Conservation (phyloP, 2,113 vertebrate species). For the Otus sunia region DNA sequence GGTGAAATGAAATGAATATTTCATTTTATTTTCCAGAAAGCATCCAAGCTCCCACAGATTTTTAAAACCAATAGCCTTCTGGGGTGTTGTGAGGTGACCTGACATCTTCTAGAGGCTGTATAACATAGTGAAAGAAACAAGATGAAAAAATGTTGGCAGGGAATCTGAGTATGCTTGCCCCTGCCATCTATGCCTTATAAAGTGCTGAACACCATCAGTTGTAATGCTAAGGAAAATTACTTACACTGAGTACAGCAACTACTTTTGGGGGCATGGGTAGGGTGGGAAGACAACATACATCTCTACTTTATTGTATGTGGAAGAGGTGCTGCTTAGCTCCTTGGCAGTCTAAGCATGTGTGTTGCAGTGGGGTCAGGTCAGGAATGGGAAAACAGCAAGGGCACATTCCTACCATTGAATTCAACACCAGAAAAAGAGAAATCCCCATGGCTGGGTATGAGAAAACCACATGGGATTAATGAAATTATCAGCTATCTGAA, state of each 20-base stretch:
- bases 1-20: neutral
- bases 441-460: neutral
- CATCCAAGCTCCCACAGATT: neutral
- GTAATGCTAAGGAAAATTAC: neutral
- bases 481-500: neutral
- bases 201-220: neutral
- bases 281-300: neutral
- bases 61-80: neutral
- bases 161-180: neutral
- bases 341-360: neutral
- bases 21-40: neutral
- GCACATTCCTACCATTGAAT: neutral
- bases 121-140: neutral
- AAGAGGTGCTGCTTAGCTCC: neutral
- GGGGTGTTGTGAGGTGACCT: neutral
- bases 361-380: neutral
- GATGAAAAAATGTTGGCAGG: neutral
- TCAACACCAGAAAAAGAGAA: neutral
- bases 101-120: neutral
- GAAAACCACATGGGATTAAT: neutral
- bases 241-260: neutral
- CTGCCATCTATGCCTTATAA: neutral
- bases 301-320: neutral
- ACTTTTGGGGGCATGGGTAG: rapidly evolving
- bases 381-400: neutral